These are phyloP conservation scores for Plebejus argus DNA, from an alignment of 2,888 invertebrate species.

Conservation along the genomic window DNA sequence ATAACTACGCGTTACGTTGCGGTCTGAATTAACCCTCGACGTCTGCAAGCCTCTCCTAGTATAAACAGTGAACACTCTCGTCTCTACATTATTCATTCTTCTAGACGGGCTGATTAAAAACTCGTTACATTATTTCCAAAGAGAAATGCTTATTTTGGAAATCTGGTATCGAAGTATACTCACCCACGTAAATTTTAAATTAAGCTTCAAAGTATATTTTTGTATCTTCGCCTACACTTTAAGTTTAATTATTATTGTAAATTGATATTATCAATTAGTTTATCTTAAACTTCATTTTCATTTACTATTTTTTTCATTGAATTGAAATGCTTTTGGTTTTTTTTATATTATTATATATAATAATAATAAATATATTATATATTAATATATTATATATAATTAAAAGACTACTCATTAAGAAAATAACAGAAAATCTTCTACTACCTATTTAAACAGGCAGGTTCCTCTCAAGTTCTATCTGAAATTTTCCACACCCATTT, in stretches of 20 bases:
- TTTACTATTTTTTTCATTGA: no score
- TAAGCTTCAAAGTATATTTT: background rate
- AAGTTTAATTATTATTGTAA: background rate
- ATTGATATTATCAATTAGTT: no score
- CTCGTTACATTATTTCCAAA: slow-evolving; percentile 6
- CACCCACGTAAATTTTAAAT: background rate
- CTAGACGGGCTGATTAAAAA: slow-evolving; percentile 1
- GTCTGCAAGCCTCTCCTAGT: background rate
- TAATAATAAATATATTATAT: no score
- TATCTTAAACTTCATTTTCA: no score
- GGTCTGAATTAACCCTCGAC: no score
- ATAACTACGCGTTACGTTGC: no score
- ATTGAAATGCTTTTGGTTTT: no score
- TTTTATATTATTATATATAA: no score
- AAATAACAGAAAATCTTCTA: no score
- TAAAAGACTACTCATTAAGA: no score
- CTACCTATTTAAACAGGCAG: no score
- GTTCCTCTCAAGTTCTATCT: background rate
- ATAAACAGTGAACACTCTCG: background rate
- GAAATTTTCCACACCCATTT: background rate
- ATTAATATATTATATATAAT: no score
- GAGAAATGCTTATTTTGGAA: slow-evolving; percentile 14
- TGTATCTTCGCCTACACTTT: background rate
- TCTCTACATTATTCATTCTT: background rate
- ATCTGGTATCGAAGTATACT: background rate